Evolutionary conservation across 1,140 invertebrate species (phyloP).

Genomic region (Heterodera schachtii): DNA sequence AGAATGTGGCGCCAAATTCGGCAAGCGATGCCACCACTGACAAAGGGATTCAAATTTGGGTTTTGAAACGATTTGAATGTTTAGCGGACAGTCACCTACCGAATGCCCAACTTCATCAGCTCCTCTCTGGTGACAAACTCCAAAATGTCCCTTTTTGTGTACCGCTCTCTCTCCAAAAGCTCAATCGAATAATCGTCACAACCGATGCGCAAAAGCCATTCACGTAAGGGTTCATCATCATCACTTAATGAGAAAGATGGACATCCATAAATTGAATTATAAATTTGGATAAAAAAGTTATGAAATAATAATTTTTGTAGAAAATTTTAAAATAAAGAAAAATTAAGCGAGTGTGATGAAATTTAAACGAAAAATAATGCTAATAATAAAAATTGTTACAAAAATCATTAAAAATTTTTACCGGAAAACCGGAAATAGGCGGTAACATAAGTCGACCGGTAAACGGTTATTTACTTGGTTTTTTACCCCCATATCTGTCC

Average conservation of each 20-base stretch:
- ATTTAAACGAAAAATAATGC: too few relatives aligned
- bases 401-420: neutral
- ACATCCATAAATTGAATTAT: too few relatives aligned
- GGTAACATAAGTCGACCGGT: too few relatives aligned
- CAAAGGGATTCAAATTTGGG: slow-evolving; percentile 42
- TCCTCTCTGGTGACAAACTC: slow-evolving; percentile 78
- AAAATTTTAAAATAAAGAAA: too few relatives aligned
- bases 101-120: slow-evolving; percentile 75
- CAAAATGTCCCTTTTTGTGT: slow-evolving; percentile 78
- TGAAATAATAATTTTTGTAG: too few relatives aligned
- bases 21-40: slow-evolving; percentile 59
- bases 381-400: neutral
- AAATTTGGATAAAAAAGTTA: too few relatives aligned
- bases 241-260: neutral
- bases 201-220: slow-evolving; percentile 45
- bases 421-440: too few relatives aligned
- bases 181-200: slow-evolving; percentile 57
- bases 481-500: too few relatives aligned
- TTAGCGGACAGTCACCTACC: slow-evolving; percentile 68
- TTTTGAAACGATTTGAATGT: neutral
- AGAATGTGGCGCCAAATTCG: slow-evolving; percentile 63
- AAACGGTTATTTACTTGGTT: too few relatives aligned
- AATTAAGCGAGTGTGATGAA: too few relatives aligned
- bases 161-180: slow-evolving; percentile 77
- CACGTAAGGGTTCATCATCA: slow-evolving; percentile 32